phyloP scores from a whole-genome alignment of 2,888 invertebrate species.

The Apocheima hispidaria region DNA sequence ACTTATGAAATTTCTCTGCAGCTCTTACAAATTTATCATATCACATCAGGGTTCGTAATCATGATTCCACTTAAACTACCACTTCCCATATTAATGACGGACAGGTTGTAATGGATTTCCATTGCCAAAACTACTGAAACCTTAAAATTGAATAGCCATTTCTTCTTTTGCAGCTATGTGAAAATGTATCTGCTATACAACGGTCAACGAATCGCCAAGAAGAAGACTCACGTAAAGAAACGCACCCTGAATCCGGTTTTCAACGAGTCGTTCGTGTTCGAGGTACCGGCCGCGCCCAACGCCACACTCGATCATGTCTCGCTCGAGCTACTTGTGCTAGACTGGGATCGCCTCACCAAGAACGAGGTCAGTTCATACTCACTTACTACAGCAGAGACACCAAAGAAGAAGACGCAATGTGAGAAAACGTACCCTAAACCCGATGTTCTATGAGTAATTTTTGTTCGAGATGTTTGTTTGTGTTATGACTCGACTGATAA shows the following conservation, averaged over 20 bases:
- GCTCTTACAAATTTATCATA: no score
- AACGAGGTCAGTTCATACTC: constrained; percentile 91
- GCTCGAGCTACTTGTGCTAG: constrained; percentile 95
- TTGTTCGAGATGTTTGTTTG: no score
- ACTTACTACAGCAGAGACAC: background rate
- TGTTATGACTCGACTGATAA: no score
- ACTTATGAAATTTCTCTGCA: no score
- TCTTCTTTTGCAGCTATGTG: constrained; percentile 86
- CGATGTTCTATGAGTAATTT: no score
- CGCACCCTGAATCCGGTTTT: constrained; percentile 98
- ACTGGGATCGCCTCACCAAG: constrained; percentile 99
- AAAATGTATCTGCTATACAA: constrained; percentile 99
- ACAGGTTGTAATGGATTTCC: no score
- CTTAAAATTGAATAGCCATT: no score
- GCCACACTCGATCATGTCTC: constrained; percentile 93
- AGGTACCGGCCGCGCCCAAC: constrained; percentile 92
- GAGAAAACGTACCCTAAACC: background rate
- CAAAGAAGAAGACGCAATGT: background rate
- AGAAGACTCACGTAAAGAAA: constrained; percentile 99
- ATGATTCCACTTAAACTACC: no score
- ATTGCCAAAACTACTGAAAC: no score
- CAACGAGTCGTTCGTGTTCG: constrained; percentile 99
- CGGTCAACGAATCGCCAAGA: constrained; percentile 99
- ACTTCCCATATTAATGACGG: no score
- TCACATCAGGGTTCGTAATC: no score